A percentile compares a stretch with the other conserved stretches of the same genome.
Evolutionary conservation across 1,140 invertebrate genomes (phyloP).

Genomic region (Coenobita brevimanus): DNA sequence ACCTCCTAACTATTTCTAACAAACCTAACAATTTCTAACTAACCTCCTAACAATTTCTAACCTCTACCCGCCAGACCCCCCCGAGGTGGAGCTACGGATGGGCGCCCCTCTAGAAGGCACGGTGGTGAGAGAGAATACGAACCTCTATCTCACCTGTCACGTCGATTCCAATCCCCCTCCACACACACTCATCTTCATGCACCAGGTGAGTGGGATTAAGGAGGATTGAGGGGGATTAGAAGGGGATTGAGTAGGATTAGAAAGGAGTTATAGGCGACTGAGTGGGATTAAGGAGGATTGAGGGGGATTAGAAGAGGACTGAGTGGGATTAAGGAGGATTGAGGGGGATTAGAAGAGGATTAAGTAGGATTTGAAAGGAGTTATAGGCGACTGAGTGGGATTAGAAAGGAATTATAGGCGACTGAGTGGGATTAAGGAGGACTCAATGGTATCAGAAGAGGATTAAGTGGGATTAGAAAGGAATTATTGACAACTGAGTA

Average conservation of each 20-base stretch:
- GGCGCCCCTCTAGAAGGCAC: constrained; percentile 52
- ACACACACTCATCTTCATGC: constrained; percentile 58
- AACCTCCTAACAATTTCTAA: too few relatives aligned
- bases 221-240: neutral
- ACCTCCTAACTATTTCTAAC: too few relatives aligned
- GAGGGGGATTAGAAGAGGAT: neutral
- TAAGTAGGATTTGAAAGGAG: neutral
- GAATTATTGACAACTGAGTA: too few relatives aligned
- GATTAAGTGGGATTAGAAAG: too few relatives aligned
- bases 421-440: neutral
- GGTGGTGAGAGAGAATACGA: constrained; percentile 48
- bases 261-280: neutral
- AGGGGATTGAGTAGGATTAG: too few relatives aligned
- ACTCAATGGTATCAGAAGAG: too few relatives aligned
- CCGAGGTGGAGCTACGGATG: constrained; percentile 61
- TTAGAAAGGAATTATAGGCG: neutral
- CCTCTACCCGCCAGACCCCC: constrained; percentile 35
- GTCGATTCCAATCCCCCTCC: constrained; percentile 61
- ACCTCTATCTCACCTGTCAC: constrained; percentile 66
- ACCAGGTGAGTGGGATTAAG: constrained; percentile 46
- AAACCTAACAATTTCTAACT: too few relatives aligned
- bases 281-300: neutral
- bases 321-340: neutral
- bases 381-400: neutral
- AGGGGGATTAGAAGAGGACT: neutral